These are phyloP conservation scores for Seladonia tumulorum DNA, from an alignment of 2,888 invertebrate species.

Conservation along the genomic window DNA sequence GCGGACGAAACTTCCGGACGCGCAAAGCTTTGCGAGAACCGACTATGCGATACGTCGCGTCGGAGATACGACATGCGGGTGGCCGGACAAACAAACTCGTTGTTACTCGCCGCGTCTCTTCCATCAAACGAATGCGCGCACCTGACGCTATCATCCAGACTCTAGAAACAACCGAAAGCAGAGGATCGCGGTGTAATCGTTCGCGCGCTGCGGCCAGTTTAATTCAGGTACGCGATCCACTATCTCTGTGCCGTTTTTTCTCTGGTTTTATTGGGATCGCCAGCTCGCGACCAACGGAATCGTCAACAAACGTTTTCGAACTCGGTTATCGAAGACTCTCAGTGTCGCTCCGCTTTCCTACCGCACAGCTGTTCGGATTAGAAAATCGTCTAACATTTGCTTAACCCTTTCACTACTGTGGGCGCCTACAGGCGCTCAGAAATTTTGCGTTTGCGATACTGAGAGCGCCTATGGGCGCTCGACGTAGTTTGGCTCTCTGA, in stretches of 20 bases:
- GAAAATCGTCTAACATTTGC: too few species aligned
- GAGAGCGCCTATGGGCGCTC: too few species aligned
- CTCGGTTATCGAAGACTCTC: not conserved
- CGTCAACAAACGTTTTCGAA: not conserved
- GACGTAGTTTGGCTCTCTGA: too few species aligned
- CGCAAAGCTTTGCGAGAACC: not conserved
- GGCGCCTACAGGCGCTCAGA: too few species aligned
- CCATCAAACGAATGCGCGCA: not conserved
- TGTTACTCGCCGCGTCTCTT: not conserved
- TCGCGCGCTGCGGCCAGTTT: not conserved
- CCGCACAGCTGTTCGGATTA: too few species aligned
- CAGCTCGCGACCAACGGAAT: not conserved
- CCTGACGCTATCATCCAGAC: not conserved
- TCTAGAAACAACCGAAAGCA: not conserved
- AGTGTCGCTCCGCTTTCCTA: not conserved
- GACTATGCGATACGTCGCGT: not conserved
- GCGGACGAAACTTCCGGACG: conserved; percentile 4
- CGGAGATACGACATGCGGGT: conserved; percentile 30
- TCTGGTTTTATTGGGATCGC: not conserved
- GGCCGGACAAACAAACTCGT: not conserved
- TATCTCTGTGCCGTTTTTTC: not conserved
- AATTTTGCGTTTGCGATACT: too few species aligned
- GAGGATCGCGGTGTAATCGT: not conserved
- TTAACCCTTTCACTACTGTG: too few species aligned
- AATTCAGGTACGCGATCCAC: not conserved